Conservation (phyloP, 2,113 vertebrate genomes). For the Peromyscus maniculatus region DNA sequence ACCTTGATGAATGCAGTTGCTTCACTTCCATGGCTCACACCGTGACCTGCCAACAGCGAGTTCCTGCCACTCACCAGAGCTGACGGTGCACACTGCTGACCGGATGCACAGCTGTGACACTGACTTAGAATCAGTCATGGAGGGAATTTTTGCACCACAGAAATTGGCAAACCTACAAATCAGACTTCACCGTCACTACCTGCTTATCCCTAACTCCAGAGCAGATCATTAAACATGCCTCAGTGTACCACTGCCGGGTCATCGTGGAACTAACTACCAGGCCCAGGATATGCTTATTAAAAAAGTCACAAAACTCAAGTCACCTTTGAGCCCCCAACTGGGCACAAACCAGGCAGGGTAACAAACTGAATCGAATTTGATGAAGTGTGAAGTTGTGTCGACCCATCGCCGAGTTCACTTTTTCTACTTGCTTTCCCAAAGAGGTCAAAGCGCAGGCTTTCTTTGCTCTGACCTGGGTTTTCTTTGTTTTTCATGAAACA, state of each 20-base stretch:
- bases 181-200: background rate
- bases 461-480: background rate
- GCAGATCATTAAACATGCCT: background rate
- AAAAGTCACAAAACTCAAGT: background rate
- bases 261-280: background rate
- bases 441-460: background rate
- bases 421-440: background rate
- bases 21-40: background rate
- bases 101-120: too few species aligned
- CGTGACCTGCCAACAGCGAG: background rate
- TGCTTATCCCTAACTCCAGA: background rate
- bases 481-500: background rate
- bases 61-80: background rate
- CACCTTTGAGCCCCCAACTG: background rate
- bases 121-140: background rate
- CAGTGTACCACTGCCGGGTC: background rate
- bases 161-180: background rate
- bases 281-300: background rate
- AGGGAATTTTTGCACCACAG: background rate
- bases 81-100: background rate
- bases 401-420: background rate
- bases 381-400: background rate
- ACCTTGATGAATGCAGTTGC: background rate
- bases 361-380: background rate
- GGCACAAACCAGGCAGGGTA: background rate